Evolutionary conservation across 2,113 vertebrate species (phyloP).

Genomic region (Sturnus vulgaris): DNA sequence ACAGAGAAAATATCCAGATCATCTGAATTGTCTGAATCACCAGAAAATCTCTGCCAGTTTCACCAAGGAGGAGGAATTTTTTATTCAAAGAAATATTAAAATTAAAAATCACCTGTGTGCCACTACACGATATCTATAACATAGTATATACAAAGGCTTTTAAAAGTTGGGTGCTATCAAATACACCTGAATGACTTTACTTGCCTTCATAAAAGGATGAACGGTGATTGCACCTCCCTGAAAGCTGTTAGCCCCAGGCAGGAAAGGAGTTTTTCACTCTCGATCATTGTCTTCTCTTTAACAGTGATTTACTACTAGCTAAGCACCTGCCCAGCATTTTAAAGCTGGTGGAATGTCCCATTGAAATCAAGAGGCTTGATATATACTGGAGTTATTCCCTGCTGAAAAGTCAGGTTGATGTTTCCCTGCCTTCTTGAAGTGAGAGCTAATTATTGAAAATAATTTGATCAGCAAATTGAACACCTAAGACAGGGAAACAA

Average conservation of each 20-base stretch:
- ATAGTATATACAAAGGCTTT: background rate
- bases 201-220: constrained; percentile 2
- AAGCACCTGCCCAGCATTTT: background rate
- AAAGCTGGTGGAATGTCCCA: background rate
- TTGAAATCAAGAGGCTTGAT: background rate
- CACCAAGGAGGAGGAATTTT: background rate
- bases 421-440: background rate
- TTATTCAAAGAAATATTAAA: background rate
- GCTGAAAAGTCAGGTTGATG: background rate
- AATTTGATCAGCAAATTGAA: background rate
- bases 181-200: constrained; percentile 32
- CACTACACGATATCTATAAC: background rate
- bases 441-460: background rate
- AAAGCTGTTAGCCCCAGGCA: constrained; percentile 1
- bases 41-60: background rate
- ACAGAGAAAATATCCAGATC: background rate
- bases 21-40: background rate
- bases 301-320: constrained; percentile 16
- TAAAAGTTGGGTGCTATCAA: background rate
- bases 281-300: background rate
- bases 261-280: constrained; percentile 12
- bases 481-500: background rate
- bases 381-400: background rate
- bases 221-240: background rate
- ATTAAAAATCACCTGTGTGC: background rate